A percentile compares a stretch with the other conserved stretches of the same genome.
These are phyloP conservation scores for Aquatica leii DNA, from an alignment of 2,888 invertebrate genomes.

Conservation along the genomic window DNA sequence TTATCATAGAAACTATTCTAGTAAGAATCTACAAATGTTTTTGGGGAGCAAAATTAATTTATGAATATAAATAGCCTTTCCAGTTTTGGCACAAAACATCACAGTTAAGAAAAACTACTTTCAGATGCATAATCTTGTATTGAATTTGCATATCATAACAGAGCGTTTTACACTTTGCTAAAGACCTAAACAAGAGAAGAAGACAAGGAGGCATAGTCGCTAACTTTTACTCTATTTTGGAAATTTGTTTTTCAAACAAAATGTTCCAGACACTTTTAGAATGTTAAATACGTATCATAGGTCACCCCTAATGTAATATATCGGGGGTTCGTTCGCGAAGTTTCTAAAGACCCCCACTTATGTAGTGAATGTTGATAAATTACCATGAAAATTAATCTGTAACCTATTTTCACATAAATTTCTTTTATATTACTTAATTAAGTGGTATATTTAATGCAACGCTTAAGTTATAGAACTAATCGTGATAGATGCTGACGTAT, in stretches of 20 bases:
- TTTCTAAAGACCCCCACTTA: constrained; percentile 44
- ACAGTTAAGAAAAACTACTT: constrained; percentile 40
- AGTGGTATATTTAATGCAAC: not conserved
- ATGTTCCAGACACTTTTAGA: constrained; percentile 54
- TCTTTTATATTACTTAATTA: constrained; percentile 14
- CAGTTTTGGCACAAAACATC: too few relatives aligned
- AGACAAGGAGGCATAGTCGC: constrained; percentile 35
- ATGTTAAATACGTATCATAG: constrained; percentile 57
- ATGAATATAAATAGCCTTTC: too few relatives aligned
- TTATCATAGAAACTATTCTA: too few relatives aligned
- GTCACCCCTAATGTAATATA: constrained; percentile 54
- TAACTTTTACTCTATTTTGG: constrained; percentile 57
- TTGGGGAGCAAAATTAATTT: too few relatives aligned
- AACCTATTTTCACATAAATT: constrained; percentile 14
- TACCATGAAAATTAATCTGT: constrained; percentile 40
- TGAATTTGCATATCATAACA: constrained; percentile 48
- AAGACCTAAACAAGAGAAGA: constrained; percentile 28
- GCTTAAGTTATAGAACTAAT: too few relatives aligned
- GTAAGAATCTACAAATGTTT: too few relatives aligned
- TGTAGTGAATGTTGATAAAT: constrained; percentile 53
- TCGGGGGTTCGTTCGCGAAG: constrained; percentile 35
- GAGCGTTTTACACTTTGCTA: constrained; percentile 34
- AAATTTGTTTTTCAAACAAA: constrained; percentile 60
- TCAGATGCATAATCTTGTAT: constrained; percentile 42
- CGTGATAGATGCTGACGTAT: too few relatives aligned